Evolutionary conservation across 2,113 vertebrate genomes (phyloP), one percentile per base, ranked within the genome.

Genomic region (Cyanistes caeruleus): DNA sequence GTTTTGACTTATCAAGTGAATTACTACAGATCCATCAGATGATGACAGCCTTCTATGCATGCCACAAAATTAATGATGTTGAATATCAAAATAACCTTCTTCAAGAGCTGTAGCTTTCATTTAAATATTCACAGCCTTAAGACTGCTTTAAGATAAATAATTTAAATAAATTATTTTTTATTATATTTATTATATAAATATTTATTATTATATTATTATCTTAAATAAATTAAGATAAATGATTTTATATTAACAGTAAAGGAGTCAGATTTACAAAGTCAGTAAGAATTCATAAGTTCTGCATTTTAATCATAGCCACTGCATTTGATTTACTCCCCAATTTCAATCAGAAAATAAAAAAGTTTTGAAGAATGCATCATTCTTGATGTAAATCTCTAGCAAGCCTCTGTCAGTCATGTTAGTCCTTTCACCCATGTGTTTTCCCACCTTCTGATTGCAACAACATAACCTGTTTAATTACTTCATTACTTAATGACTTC

Each of bases 351-450:
- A 96, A 97, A 98, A 96, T 96, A 90, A 96, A 97, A 87, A 89
- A 81, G 83, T 97, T 98, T 95, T 98, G 97, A 98, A 95, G 96
- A 97, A 98, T 94, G 96, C 97, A 75, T 97, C 96, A 93, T 95
- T 98, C 94, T 95, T 89, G 93, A 84, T 92, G 95, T 98, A 98
- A 98, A 98, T 98, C 97, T 97, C 81, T 65, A 96, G 82, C 49
- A 96, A 95, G 92, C 75, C 96, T 96, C 97, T 97, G 97, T 96
- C 97, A 97, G 97, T 97, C 96, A 97, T 33, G 33, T 86, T 84
- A 94, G 90, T 48, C 33, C 60, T 92, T 95, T 80, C 27, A 43
- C 84, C 13, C 4, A 76, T 94, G 77, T 39, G 43, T 95, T 95
- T 94, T 94, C 49, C 49, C 86, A 52, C 56, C 59, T 96, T 72